These are phyloP conservation scores for Crepidodera aurea DNA, from an alignment of 2,888 invertebrate species.

Conservation along the genomic window DNA sequence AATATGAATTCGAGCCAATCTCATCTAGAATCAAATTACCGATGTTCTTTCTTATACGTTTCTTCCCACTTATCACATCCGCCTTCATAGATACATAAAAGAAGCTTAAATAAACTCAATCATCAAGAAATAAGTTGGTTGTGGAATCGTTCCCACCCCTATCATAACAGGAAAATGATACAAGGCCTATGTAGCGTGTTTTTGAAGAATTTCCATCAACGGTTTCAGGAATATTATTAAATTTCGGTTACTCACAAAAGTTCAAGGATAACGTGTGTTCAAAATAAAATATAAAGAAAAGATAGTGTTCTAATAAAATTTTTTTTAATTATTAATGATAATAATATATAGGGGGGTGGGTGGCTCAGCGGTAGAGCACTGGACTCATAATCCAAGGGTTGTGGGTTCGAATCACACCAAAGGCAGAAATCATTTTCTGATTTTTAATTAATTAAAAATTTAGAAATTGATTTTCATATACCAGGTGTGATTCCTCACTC, in stretches of 20 bases:
- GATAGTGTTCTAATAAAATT: too few relatives aligned
- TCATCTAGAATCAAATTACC: not conserved
- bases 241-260: not conserved
- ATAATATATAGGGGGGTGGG: too few relatives aligned
- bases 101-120: constrained; percentile 1
- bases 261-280: too few relatives aligned
- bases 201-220: not conserved
- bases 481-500: too few relatives aligned
- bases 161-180: not conserved
- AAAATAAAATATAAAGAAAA: too few relatives aligned
- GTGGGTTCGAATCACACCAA: too few relatives aligned
- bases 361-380: too few relatives aligned
- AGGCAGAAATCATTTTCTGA: too few relatives aligned
- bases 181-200: not conserved
- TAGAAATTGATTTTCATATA: too few relatives aligned
- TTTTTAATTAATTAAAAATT: too few relatives aligned
- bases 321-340: too few relatives aligned
- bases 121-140: constrained; percentile 4
- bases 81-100: constrained; percentile 1
- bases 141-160: not conserved
- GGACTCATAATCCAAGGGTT: too few relatives aligned
- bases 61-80: not conserved
- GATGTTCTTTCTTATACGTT: constrained; percentile 1
- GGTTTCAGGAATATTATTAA: not conserved
- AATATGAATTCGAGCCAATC: not conserved